Evolutionary conservation across 2,113 vertebrate genomes (phyloP).

Genomic region (Cyphomyrus plagiostoma): DNA sequence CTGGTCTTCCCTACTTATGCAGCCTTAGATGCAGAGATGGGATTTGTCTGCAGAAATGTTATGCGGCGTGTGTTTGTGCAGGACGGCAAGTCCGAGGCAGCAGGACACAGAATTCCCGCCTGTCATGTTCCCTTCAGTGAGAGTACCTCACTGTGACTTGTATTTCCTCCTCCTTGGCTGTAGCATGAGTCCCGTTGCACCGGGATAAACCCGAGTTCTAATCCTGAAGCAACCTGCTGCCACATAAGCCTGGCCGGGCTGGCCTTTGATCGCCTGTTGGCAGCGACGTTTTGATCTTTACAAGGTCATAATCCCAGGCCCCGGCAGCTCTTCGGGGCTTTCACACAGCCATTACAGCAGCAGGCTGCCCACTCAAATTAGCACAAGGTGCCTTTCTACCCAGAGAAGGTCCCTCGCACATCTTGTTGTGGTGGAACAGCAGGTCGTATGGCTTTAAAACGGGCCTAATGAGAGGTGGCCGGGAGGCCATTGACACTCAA

Average conservation of each 20-base stretch:
- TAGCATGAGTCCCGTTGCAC: neutral
- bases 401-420: slow-evolving; percentile 52
- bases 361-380: slow-evolving; percentile 58
- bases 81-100: neutral
- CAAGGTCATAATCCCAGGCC: slow-evolving; percentile 64
- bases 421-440: slow-evolving; percentile 51
- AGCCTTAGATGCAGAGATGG: neutral
- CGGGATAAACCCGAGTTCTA: slow-evolving; percentile 16
- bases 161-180: neutral
- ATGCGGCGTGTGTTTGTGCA: neutral
- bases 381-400: slow-evolving; percentile 52
- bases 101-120: neutral
- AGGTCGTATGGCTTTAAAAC: slow-evolving; percentile 60
- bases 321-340: slow-evolving; percentile 41
- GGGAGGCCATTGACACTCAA: slow-evolving; percentile 43
- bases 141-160: neutral
- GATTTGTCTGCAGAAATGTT: neutral
- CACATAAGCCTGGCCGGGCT: slow-evolving; percentile 58
- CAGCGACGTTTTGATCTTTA: slow-evolving; percentile 66
- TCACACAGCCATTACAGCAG: slow-evolving; percentile 42
- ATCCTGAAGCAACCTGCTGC: slow-evolving; percentile 52
- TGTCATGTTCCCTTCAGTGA: neutral
- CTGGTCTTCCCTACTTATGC: neutral
- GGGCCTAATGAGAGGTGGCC: slow-evolving; percentile 60
- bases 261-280: slow-evolving; percentile 65